Evolutionary conservation across 2,113 vertebrate genomes (phyloP).

Genomic region (Lipotes vexillifer): DNA sequence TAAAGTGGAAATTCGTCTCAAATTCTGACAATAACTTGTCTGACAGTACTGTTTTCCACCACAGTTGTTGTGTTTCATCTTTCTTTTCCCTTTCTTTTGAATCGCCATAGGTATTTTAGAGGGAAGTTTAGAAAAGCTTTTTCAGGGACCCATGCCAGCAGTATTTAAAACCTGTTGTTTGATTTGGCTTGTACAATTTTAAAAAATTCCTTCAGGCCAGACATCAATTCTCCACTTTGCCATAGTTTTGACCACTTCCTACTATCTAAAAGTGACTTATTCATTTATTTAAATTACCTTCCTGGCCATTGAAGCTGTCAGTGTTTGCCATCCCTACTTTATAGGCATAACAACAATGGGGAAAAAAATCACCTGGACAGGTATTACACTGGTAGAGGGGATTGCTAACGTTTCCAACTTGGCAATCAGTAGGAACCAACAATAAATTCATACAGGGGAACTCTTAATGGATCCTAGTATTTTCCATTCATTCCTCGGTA

Average conservation of each 20-base stretch:
- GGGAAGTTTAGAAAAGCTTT: background rate
- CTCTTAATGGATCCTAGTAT: background rate
- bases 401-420: background rate
- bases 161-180: constrained; percentile 34
- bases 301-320: background rate
- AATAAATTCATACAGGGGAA: background rate
- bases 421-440: background rate
- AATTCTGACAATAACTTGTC: background rate
- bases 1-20: background rate
- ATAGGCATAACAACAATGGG: background rate
- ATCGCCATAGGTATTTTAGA: background rate
- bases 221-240: background rate
- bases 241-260: background rate
- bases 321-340: background rate
- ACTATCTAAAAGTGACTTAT: background rate
- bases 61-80: background rate
- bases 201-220: background rate
- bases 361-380: background rate
- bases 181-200: background rate
- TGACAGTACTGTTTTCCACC: background rate
- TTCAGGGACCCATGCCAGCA: background rate
- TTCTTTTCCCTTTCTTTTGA: background rate
- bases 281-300: background rate
- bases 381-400: background rate
- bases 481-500: constrained; percentile 6